Percentiles rank a stretch among this genome's conserved stretches.
These are phyloP conservation scores for Erethizon dorsatum DNA, from an alignment of 2,797 vertebrate genomes.

Conservation along the genomic window DNA sequence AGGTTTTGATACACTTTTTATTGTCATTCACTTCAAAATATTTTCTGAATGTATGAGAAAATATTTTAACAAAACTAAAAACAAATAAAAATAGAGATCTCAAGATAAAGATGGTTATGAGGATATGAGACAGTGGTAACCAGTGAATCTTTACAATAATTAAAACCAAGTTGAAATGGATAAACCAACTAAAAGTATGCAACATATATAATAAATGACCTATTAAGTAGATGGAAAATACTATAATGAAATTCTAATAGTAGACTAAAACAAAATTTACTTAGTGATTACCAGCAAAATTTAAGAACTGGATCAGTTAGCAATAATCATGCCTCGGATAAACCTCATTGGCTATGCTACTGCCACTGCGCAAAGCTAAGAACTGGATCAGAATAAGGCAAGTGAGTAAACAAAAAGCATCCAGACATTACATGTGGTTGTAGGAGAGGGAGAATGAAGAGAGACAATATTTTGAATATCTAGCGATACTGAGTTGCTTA, in stretches of 20 bases:
- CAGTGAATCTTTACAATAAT: not conserved
- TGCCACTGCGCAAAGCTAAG: not conserved
- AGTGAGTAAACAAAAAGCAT: not conserved
- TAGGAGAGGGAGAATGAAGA: not conserved
- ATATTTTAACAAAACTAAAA: constrained; percentile 33
- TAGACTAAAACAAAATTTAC: not conserved
- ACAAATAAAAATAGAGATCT: constrained; percentile 28
- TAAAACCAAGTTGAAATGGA: not conserved
- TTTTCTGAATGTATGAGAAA: constrained; percentile 32
- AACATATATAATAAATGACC: not conserved
- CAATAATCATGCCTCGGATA: not conserved
- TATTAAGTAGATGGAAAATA: not conserved
- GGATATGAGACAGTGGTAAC: not conserved
- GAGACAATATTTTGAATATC: not conserved
- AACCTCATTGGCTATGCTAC: not conserved
- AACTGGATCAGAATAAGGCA: not conserved
- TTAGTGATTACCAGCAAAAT: not conserved
- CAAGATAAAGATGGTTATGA: not conserved
- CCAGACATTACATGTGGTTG: not conserved
- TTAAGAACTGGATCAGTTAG: not conserved
- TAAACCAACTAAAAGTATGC: not conserved
- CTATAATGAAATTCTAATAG: not conserved
- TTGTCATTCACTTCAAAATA: constrained; percentile 47
- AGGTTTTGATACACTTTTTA: not conserved
- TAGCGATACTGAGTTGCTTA: not conserved